These are phyloP conservation scores for Aeoliscus strigatus DNA, from an alignment of 2,797 vertebrate species.

Conservation along the genomic window DNA sequence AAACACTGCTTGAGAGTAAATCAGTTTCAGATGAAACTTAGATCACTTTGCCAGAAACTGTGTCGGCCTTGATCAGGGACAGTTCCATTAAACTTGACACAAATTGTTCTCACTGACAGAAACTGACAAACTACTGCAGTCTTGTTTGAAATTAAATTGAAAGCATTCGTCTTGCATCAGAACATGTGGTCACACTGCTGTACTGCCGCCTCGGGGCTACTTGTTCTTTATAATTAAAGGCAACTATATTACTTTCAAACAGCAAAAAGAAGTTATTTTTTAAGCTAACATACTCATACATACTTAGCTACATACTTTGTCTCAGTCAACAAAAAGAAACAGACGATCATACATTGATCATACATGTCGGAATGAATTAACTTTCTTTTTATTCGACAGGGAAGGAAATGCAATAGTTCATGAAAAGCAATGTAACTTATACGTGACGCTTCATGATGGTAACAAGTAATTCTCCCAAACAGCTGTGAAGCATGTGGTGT, in stretches of 20 bases:
- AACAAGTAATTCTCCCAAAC: too few relatives aligned
- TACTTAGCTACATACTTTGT: too few relatives aligned
- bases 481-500: too few relatives aligned
- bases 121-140: not conserved
- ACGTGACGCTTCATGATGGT: too few relatives aligned
- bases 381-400: too few relatives aligned
- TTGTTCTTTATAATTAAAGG: conserved; percentile 48
- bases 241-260: conserved; percentile 29
- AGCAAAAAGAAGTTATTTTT: conserved; percentile 14
- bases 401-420: too few relatives aligned
- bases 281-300: conserved; percentile 15
- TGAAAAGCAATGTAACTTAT: too few relatives aligned
- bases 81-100: not conserved
- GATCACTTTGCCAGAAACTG: not conserved
- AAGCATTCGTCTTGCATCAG: conserved; percentile 7
- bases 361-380: too few relatives aligned
- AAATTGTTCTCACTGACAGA: too few relatives aligned
- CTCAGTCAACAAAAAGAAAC: conserved; percentile 10
- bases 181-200: conserved; percentile 2
- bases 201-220: conserved; percentile 14
- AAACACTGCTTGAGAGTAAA: too few relatives aligned
- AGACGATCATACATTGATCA: not conserved
- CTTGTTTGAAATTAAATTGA: conserved; percentile 7
- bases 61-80: not conserved
- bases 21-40: not conserved